These are phyloP conservation scores for Holcopasites calliopsidis DNA, from an alignment of 1,140 invertebrate genomes.

Conservation along the genomic window DNA sequence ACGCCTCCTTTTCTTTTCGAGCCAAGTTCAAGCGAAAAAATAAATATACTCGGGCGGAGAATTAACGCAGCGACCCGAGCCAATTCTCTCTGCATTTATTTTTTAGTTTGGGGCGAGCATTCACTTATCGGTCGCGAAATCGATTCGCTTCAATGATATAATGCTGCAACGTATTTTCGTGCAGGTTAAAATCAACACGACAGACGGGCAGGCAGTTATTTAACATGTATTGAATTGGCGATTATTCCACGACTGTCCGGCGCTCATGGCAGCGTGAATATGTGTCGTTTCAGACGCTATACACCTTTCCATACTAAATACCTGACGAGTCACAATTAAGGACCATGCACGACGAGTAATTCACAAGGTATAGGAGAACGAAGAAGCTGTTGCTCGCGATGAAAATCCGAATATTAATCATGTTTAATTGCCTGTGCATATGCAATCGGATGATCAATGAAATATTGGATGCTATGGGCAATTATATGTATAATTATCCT, in stretches of 20 bases:
- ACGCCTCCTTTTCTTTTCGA: slow-evolving; percentile 2
- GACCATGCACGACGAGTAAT: neutral
- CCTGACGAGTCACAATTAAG: slow-evolving; percentile 6
- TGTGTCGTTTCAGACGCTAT: neutral
- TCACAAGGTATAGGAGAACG: neutral
- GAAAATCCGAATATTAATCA: no score
- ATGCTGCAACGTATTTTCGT: neutral
- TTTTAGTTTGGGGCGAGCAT: neutral
- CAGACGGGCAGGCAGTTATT: neutral
- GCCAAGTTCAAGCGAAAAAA: neutral
- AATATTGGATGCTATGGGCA: no score
- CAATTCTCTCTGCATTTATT: neutral
- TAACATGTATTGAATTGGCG: neutral
- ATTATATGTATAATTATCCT: no score
- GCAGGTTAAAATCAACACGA: neutral
- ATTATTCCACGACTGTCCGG: neutral
- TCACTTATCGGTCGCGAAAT: neutral
- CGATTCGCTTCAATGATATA: slow-evolving; percentile 16
- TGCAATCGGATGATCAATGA: no score
- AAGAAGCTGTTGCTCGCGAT: no score
- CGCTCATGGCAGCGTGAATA: neutral
- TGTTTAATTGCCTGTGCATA: no score
- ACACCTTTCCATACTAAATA: no score
- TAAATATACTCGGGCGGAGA: slow-evolving; percentile 26
- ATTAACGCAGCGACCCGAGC: neutral